A percentile compares a stretch with the other conserved stretches of the same genome.
Conservation (phyloP, 2,888 invertebrate species). For the Cryptocheilus praepositus region DNA sequence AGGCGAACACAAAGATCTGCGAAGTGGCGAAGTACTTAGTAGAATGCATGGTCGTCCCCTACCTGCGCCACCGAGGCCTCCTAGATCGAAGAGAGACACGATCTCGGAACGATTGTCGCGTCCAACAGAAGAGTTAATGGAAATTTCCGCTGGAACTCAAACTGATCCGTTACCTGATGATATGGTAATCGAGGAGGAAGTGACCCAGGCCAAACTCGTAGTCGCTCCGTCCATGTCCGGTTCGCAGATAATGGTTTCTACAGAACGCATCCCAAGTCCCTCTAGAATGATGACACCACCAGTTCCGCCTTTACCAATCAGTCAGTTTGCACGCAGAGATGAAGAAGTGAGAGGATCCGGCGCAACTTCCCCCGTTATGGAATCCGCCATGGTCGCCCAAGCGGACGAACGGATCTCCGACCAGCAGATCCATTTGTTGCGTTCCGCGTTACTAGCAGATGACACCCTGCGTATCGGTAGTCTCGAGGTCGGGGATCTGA, state of each 20-base stretch:
- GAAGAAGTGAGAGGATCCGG: neutral
- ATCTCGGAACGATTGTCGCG: conserved; percentile 6
- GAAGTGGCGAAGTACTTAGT: conserved; percentile 85
- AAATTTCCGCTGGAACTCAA: conserved; percentile 88
- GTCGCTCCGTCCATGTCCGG: conserved; percentile 68
- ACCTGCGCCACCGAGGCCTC: conserved; percentile 91
- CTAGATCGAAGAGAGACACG: conserved; percentile 77
- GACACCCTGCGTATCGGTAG: conserved; percentile 77
- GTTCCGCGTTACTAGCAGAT: conserved; percentile 58
- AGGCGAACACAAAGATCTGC: conserved; percentile 78
- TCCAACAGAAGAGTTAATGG: conserved; percentile 73
- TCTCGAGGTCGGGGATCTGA: conserved; percentile 84
- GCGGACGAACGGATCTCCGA: conserved; percentile 30
- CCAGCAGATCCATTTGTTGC: conserved; percentile 30
- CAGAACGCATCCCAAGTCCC: conserved; percentile 68
- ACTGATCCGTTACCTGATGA: conserved; percentile 91
- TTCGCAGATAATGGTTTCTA: conserved; percentile 69
- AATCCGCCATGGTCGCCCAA: conserved; percentile 46
- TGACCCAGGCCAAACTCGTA: conserved; percentile 69
- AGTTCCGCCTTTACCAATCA: conserved; percentile 60
- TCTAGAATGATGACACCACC: conserved; percentile 49
- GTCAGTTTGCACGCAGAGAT: conserved; percentile 23
- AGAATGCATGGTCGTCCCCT: conserved; percentile 91
- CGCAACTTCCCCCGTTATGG: neutral
- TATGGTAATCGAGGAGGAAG: conserved; percentile 75